A percentile compares a stretch with the other conserved stretches of the same genome.
Conservation (phyloP, 1,140 invertebrate genomes). For the Hycleus cichorii region DNA sequence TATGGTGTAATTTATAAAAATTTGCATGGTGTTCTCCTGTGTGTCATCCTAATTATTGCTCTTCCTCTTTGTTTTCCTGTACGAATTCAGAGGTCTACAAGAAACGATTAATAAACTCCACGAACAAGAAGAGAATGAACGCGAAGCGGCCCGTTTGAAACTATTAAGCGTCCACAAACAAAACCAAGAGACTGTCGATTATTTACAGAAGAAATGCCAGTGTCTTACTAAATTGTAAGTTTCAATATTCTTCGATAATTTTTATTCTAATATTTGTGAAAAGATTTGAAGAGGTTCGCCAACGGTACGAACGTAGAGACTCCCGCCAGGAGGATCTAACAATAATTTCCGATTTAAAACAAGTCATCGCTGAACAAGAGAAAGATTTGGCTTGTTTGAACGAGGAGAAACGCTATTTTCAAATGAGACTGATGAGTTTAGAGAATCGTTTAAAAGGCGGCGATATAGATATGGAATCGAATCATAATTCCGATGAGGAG, state of each 20-base stretch:
- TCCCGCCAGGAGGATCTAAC: slow-evolving; percentile 47
- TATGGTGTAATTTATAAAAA: slow-evolving; percentile 8
- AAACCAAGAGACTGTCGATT: slow-evolving; percentile 44
- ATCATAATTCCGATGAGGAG: slow-evolving; percentile 27
- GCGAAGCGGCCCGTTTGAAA: slow-evolving; percentile 28
- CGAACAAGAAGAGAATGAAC: slow-evolving; percentile 32
- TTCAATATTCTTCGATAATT: no score
- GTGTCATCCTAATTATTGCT: slow-evolving; percentile 15
- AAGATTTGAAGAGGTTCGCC: slow-evolving; percentile 49
- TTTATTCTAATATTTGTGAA: slow-evolving; percentile 18
- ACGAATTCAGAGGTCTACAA: slow-evolving; percentile 31
- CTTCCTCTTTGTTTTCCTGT: slow-evolving; percentile 19
- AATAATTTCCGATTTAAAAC: slow-evolving; percentile 46
- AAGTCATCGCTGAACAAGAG: slow-evolving; percentile 49
- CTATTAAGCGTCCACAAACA: slow-evolving; percentile 32
- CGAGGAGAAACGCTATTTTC: slow-evolving; percentile 44
- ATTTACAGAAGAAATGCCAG: slow-evolving; percentile 46
- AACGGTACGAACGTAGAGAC: slow-evolving; percentile 46
- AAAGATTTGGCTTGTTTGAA: slow-evolving; percentile 48
- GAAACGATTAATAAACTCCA: slow-evolving; percentile 33
- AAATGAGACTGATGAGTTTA: slow-evolving; percentile 36
- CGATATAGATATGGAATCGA: neutral
- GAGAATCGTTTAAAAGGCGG: slow-evolving; percentile 25
- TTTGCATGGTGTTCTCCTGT: slow-evolving; percentile 15
- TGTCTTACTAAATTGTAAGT: slow-evolving; percentile 49